Evolutionary conservation across 2,113 vertebrate species (phyloP), one percentile per base, ranked within the genome.

Genomic region (Anas platyrhynchos): DNA sequence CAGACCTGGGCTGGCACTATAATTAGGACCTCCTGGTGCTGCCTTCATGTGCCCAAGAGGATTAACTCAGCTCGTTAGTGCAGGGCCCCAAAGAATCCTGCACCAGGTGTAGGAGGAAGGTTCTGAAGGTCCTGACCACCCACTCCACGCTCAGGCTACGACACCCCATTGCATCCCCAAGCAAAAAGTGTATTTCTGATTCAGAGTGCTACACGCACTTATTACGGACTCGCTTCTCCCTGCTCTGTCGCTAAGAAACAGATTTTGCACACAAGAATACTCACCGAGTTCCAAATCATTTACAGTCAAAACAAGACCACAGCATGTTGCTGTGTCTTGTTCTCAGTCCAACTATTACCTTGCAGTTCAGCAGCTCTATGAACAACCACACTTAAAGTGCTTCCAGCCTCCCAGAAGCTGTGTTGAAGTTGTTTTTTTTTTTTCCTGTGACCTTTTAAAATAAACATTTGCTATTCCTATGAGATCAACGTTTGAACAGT

Each of bases 391-490:
- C 78, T 89, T 87, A 92, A 82, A 0, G 7, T 61, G 92, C 82
- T 96, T 94, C 68, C 88, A 93, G 89, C 76, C 85, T 89, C 75
- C 89, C 86, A 96, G 86, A 89, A 89, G 80, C 89, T 76, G 38
- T 67, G 81, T 26, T 75, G 52, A 88, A 41, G 29, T 81, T n/a
- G 83, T 96, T 88, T 48, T 48, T 88, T 48, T 48, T 48, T 48
- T 94, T 66, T 26, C 54, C 38, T 52, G 74, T 89, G 83, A 92
- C 93, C 93, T 95, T 95, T 92, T 92, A 7, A 95, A 95, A 94
- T 73, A 94, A 96, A 91, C 86, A 94, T 90, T 94, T 93, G 84
- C 88, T 93, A 88, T 88, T 95, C 92, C 91, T 91, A 88, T 89
- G 91, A 89, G 93, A 79, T 55, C 81, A 31, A 44, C 81, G 86